These are phyloP conservation scores for Parasteatoda tepidariorum DNA, from an alignment of 1,140 invertebrate genomes.

Conservation along the genomic window DNA sequence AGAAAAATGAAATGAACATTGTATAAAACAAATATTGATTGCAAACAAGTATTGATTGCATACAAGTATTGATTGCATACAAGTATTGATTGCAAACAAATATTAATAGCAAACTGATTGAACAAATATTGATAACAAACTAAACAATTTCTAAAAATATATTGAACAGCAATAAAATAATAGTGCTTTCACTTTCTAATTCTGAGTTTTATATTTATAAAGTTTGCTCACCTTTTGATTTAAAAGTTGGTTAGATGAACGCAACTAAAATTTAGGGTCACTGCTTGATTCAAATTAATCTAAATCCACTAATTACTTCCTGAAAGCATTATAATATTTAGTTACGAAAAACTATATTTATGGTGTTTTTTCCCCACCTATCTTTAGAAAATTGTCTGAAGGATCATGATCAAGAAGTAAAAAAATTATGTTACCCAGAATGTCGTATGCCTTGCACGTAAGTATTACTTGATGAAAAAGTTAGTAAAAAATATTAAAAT, in stretches of 20 bases:
- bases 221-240: not conserved
- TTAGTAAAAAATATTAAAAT: not conserved
- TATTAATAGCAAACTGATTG: no score
- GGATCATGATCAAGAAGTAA: not conserved
- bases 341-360: no score
- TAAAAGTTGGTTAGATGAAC: not conserved
- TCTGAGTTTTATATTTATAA: not conserved
- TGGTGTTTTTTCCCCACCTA: no score
- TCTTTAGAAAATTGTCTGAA: constrained; percentile 33
- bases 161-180: no score
- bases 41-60: no score
- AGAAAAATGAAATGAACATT: no score
- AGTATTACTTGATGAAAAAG: not conserved
- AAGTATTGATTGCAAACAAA: no score
- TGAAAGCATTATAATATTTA: not conserved
- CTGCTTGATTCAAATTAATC: not conserved
- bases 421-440: constrained; percentile 29
- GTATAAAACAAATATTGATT: no score
- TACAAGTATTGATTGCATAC: no score
- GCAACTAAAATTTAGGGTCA: not conserved
- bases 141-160: no score
- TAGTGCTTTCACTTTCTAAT: no score
- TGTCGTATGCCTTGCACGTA: constrained; percentile 49
- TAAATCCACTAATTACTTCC: not conserved
- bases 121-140: no score